Evolutionary conservation across 2,888 invertebrate genomes (phyloP), one percentile per base, ranked within the genome.

Genomic region (Autographa gamma): DNA sequence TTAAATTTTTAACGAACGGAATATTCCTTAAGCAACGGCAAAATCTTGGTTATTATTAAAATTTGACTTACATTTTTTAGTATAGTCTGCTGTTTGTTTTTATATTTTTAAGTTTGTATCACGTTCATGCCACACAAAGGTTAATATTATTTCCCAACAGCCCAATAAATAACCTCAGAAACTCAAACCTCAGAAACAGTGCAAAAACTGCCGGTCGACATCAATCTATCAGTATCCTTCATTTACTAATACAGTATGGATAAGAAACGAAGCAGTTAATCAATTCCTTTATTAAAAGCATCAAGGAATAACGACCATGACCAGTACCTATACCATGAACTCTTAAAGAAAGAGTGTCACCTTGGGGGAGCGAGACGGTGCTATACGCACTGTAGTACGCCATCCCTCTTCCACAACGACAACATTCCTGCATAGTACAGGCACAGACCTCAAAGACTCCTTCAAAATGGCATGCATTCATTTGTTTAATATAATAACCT

Each of bases 401-500:
- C 25, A 25, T 25, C 25, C 3, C 25, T n/a, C 2, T 25, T 25
- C 25, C 25, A 25, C 25, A 25, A 25, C 25, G 1, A 3, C 3
- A 25, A 25, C 25, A 25, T 25, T 25, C 25, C 25, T 25, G 25
- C 25, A 25, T 25, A 25, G 25, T 25, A 25, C 25, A 25, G 25
- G 25, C 25, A 25, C 25, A 25, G 19, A 13, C 5, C 18, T 18
- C 54, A 56, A 48, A 60, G 38, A n/a, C 18, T 62, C 9, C 52
- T 9, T 38, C 38, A 38, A 25, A 59, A 70, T 69, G 13, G 62
- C 31, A 54, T 54, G 32, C 56, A 48, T 38, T 32, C 16, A 76
- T 76, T 70, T 60, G 60, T 65, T 63, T 32, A 19, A 63, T 60
- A 14, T 58, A 25, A 58, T 31, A 34, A 14, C 14, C 25, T 16